Base-by-base conservation (phyloP, 92 coral and sea anemone species). In the Palythoa heliodiscus region DNA sequence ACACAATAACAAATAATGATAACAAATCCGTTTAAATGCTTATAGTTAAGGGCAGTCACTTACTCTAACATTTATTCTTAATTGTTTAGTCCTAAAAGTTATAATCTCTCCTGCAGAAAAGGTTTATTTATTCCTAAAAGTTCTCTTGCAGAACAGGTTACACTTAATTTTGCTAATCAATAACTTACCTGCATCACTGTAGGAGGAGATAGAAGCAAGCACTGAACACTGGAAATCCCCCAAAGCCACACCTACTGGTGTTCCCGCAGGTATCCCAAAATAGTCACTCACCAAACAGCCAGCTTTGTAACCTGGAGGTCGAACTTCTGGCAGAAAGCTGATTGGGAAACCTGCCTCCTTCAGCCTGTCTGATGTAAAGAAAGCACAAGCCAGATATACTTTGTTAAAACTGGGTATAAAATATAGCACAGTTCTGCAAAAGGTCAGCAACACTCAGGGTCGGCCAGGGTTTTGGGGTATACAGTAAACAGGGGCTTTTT, bases 211-310 rank as follows among this genome's bases (percentile, higher is more conserved):
- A 48, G 95, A 87, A 68, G 98, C 95, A 86, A 93, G 92, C 22
- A 96, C 94, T 57, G 99, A 92, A 86, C 98, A 96, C 86, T 96
- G 99, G 76, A 94, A 88, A 80, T 96, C 99, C n/a, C 99, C 98
- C 53, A 94, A 88, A 11, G 97, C 99, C 60, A 91, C 93, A 43
- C 94, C 92, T 66, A 96, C 92, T 12, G 91, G 82, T 74, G 93
- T 83, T 52, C 98, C 98, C 58, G 83, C 81, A 17, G 95, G 94
- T 75, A 96, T 92, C 35, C 92, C 92, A 71, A 47, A 86, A 82
- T 88, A 92, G 17, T 78, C 71, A 48, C 38, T 84, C 19, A 83
- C 87, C 37, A 96, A 91, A 54, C 87, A 71, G 74, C 99, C 99
- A 91, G 89, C 95, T 54, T 88, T 70, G 58, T 68, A 61, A 64